Evolutionary conservation across 2,888 invertebrate species (phyloP), one percentile per base, ranked within the genome.

Genomic region (Eupithecia pulchellata): DNA sequence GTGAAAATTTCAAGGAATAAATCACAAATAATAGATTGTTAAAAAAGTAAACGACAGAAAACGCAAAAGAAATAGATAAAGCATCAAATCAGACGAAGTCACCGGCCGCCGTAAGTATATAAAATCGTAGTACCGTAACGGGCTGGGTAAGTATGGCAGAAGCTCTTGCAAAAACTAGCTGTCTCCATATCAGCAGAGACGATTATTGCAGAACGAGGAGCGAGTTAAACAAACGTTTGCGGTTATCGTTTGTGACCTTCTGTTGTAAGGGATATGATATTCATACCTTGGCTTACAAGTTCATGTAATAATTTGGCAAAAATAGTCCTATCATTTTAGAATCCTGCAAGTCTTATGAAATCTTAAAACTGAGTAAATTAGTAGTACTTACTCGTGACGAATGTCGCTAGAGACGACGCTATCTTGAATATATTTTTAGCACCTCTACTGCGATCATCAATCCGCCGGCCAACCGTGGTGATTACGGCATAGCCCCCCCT

Each of bases 131-230:
- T 73, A 68, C 66, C 70, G 69, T 75, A 78, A 77, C 77, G 71
- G 77, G 64, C 65, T 70, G 52, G 47, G 71, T 58, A 66, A 65
- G 77, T 77, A 77, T 73, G 77, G 77, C 79, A 75, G 76, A 73
- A 63, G 76, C 71, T 63, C 61, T 36, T 55, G 65, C 76, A 79
- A 79, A 79, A 79, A 79, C 73, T 65, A 62, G 73, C 71, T 47
- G 60, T 47, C 63, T 63, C 79, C 79, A 69, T 79, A 74, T 78
- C 63, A 55, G 77, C 42, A 39, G 64, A 55, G 65, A 75, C 69
- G 74, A 74, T 77, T 74, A 77, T 72, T 77, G 76, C 71, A 55
- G 69, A 55, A 68, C 65, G 67, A 57, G 70, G 63, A 66, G 63
- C 68, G 63, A 70, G 66, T 67, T 65, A 67, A 73, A 68, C 73